phyloP scores from a whole-genome alignment of 2,888 invertebrate species.

The Pinctada fucata region DNA sequence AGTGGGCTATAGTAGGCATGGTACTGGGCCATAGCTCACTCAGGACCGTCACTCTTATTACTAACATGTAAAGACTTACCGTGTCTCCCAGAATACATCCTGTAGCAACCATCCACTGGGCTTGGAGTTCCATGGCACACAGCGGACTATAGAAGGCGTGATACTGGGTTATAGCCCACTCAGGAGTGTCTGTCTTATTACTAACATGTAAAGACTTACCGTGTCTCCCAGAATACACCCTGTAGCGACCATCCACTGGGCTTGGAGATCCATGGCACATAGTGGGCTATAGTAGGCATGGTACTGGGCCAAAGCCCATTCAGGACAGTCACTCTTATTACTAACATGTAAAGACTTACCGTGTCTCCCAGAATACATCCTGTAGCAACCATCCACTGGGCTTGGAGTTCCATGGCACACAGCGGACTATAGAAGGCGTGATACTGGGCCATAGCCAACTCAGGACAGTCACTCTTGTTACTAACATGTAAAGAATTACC shows the following conservation, averaged over 20 bases:
- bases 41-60: constrained; percentile 72
- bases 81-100: constrained; percentile 94
- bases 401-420: constrained; percentile 94
- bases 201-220: constrained; percentile 48
- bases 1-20: constrained; percentile 92
- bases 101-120: constrained; percentile 98
- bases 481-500: constrained; percentile 48
- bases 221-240: constrained; percentile 94
- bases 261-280: constrained; percentile 94
- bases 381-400: constrained; percentile 98
- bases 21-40: constrained; percentile 96
- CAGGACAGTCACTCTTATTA: constrained; percentile 81
- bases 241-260: constrained; percentile 98
- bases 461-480: constrained; percentile 82
- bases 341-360: constrained; percentile 48
- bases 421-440: constrained; percentile 92
- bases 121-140: constrained; percentile 94
- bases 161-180: constrained; percentile 96
- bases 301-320: constrained; percentile 96
- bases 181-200: constrained; percentile 81
- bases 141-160: constrained; percentile 92
- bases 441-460: constrained; percentile 96
- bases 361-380: constrained; percentile 94
- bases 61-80: constrained; percentile 48
- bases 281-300: constrained; percentile 92